Evolutionary conservation across 1,140 invertebrate genomes (phyloP).

Genomic region (Macrotrachela quadricornifera): DNA sequence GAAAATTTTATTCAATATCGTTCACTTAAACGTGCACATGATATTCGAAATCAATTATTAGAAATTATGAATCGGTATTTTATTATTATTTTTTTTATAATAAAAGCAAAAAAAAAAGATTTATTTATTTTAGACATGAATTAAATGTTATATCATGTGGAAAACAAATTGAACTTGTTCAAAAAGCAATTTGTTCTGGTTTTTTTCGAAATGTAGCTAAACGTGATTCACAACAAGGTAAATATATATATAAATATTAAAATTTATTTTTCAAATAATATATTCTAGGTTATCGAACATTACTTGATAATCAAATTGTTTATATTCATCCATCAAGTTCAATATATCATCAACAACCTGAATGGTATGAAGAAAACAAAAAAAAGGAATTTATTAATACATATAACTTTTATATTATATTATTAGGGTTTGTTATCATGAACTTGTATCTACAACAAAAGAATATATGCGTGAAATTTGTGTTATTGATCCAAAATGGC

Average conservation of each 20-base stretch:
- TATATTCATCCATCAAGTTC: slow-evolving; percentile 97
- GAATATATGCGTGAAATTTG: slow-evolving; percentile 99
- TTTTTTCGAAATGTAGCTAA: slow-evolving; percentile 97
- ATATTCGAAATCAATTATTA: slow-evolving; percentile 87
- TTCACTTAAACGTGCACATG: slow-evolving; percentile 84
- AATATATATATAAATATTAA: too few relatives aligned
- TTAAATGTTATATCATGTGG: slow-evolving; percentile 86
- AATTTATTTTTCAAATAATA: too few relatives aligned
- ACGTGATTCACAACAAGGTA: slow-evolving; percentile 69
- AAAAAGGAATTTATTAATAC: too few relatives aligned
- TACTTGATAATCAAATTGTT: slow-evolving; percentile 91
- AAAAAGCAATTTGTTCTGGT: slow-evolving; percentile 94
- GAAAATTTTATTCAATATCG: slow-evolving; percentile 97
- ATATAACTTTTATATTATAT: too few relatives aligned
- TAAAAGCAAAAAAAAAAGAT: too few relatives aligned
- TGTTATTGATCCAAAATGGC: slow-evolving; percentile 94
- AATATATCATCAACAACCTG: slow-evolving; percentile 86
- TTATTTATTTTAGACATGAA: slow-evolving; percentile 49
- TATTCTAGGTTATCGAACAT: slow-evolving; percentile 87
- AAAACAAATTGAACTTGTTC: slow-evolving; percentile 76
- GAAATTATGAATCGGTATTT: slow-evolving; percentile 67
- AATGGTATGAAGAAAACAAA: slow-evolving; percentile 42
- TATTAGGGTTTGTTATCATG: slow-evolving; percentile 54
- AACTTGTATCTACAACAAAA: slow-evolving; percentile 92
- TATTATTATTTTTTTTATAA: too few relatives aligned